These are phyloP conservation scores for Montipora capitata DNA, from an alignment of 92 coral and sea anemone species.

Conservation along the genomic window DNA sequence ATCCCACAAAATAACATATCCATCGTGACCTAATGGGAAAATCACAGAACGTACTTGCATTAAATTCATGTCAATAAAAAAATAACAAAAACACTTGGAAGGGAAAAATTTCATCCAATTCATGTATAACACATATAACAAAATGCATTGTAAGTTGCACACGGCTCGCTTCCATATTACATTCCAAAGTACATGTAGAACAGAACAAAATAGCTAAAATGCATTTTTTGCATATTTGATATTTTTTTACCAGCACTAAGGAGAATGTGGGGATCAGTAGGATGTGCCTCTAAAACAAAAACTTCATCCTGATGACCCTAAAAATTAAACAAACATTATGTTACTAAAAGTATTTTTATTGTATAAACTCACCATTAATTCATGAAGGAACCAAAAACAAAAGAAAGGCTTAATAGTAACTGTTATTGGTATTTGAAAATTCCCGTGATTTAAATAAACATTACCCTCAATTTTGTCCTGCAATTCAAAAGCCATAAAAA, in stretches of 20 bases:
- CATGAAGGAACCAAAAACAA: too few species aligned
- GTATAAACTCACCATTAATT: too few species aligned
- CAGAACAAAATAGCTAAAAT: too few species aligned
- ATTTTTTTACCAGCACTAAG: constrained; percentile 90
- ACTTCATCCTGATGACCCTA: constrained; percentile 99
- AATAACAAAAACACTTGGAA: background rate
- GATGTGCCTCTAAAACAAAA: constrained; percentile 99
- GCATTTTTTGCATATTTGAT: too few species aligned
- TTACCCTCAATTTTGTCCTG: too few species aligned
- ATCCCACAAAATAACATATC: constrained; percentile 98
- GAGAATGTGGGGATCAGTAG: constrained; percentile 90
- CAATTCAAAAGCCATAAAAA: too few species aligned
- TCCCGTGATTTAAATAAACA: too few species aligned
- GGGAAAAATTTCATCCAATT: too few species aligned
- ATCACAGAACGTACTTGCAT: background rate
- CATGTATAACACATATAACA: background rate
- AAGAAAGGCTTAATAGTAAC: too few species aligned
- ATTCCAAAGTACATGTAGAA: too few species aligned
- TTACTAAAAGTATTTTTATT: background rate
- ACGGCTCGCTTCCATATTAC: too few species aligned
- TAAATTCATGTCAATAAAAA: background rate
- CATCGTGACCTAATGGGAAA: constrained; percentile 89
- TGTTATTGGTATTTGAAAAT: too few species aligned
- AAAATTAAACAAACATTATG: background rate
- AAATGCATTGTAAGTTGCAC: background rate